phyloP scores from a whole-genome alignment of 1,140 invertebrate species.

The Daktulosphaira vitifoliae region DNA sequence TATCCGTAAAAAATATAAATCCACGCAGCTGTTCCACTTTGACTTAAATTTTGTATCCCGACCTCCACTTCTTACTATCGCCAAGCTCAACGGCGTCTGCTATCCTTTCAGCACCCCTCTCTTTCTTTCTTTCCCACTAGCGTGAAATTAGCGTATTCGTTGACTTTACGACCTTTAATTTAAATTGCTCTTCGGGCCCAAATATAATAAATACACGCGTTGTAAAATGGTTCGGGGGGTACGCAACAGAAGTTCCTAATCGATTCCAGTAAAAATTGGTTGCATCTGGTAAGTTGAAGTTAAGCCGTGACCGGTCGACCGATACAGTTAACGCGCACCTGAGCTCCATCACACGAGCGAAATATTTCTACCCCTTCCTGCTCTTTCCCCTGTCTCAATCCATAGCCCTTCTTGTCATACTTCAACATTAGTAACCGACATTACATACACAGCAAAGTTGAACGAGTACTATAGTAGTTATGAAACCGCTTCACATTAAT shows the following conservation, averaged over 20 bases:
- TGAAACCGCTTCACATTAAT: too few species aligned
- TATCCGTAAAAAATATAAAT: constrained; percentile 8
- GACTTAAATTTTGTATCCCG: neutral
- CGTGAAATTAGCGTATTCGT: constrained; percentile 18
- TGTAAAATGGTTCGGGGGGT: too few species aligned
- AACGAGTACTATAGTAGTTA: too few species aligned
- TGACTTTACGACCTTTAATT: constrained; percentile 30
- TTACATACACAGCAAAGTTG: too few species aligned
- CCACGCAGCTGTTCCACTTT: constrained; percentile 1
- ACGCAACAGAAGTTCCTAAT: constrained; percentile 27
- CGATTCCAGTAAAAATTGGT: constrained; percentile 32
- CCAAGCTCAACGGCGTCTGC: too few species aligned
- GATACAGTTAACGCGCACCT: constrained; percentile 31
- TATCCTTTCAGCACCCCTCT: too few species aligned
- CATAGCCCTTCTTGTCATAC: neutral
- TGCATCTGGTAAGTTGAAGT: constrained; percentile 31
- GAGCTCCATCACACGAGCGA: constrained; percentile 15
- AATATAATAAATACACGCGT: neutral
- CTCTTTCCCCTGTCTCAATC: neutral
- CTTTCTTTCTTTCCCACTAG: neutral
- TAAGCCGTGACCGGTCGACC: constrained; percentile 30
- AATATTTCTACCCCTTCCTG: neutral
- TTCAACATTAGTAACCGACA: constrained; percentile 22
- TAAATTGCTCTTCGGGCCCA: neutral
- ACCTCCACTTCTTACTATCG: too few species aligned